These are phyloP conservation scores for Antennarius maculatus DNA, from an alignment of 2,797 vertebrate species.

Conservation along the genomic window DNA sequence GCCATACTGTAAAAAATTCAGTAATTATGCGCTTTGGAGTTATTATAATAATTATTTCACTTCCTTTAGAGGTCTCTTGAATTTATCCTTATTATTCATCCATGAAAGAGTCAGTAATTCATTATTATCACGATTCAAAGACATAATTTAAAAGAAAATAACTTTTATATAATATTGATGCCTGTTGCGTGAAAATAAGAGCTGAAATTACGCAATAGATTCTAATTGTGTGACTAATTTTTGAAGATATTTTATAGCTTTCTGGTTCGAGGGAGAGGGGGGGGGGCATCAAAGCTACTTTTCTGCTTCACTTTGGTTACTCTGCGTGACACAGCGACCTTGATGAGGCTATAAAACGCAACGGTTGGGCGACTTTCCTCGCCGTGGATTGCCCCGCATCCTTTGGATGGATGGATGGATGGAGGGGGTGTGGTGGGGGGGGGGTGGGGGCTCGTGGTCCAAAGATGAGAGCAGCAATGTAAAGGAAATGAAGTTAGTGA, in stretches of 20 bases:
- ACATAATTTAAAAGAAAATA: not conserved
- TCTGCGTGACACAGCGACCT: constrained; percentile 64
- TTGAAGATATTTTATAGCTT: not conserved
- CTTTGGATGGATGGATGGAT: no score
- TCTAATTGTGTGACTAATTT: not conserved
- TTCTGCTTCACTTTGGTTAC: constrained; percentile 48
- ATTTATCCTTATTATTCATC: not conserved
- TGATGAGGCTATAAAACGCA: constrained; percentile 71
- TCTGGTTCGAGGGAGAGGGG: constrained; percentile 9
- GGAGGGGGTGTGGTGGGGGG: no score
- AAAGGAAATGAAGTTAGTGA: constrained; percentile 86
- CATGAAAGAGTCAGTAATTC: not conserved
- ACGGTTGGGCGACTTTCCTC: constrained; percentile 70
- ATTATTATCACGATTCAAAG: not conserved
- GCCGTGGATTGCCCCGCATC: constrained; percentile 75
- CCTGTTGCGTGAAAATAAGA: not conserved
- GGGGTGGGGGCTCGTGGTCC: constrained; percentile 43
- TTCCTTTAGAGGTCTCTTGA: not conserved
- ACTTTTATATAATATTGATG: not conserved
- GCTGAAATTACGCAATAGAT: not conserved
- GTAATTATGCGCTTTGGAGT: not conserved
- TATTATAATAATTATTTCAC: constrained; percentile 2
- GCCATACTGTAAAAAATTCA: constrained; percentile 18
- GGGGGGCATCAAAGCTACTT: constrained; percentile 10
- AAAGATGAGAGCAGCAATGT: constrained; percentile 65